Evolutionary conservation across 2,113 vertebrate genomes (phyloP), one percentile per base, ranked within the genome.

Genomic region (Bubo scandiacus): DNA sequence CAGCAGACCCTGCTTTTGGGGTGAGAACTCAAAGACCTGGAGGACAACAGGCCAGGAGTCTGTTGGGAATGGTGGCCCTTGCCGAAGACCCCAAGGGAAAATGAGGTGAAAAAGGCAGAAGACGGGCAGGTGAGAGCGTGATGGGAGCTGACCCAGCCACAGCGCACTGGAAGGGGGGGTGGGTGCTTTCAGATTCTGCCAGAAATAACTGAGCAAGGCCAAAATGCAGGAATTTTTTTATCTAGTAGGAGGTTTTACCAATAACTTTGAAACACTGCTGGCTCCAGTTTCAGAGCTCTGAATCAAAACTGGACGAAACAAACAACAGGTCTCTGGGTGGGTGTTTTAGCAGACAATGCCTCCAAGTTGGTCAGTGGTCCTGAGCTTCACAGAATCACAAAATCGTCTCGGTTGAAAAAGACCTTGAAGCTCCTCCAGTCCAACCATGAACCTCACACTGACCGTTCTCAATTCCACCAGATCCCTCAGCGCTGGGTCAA

Each of bases 11-110:
- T 18, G 6, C 18, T 67, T 86, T 67, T 21, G 47, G 47, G 51
- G 16, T 0, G 0, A 59, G 22, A 66, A 42, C 12, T 62, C n/a
- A 4, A 38, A n/a, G 4, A 26, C 6, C 11, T 2, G 2, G 36
- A 89, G 61, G 26, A 52, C 29, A 55, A 38, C 17, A 14, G 43
- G 25, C 6, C n/a, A 32, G 20, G 40, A 59, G 30, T 14, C 20
- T 0, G 0, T 2, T 21, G 25, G 70, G 42, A 54, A 52, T 18
- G 11, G 36, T 3, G 2, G 51, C 38, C 21, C 5, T 34, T 3
- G 2, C 47, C 68, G 36, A 72, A 84, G 52, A 40, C 34, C 26
- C 55, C 34, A 7, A 18, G 47, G 47, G 29, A 78, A 54, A 84
- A 84, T 0, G 3, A 51, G 13, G 32, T 9, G 34, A 65, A 26